A percentile compares a stretch with the other conserved stretches of the same genome.
Evolutionary conservation across 2,888 invertebrate species (phyloP).

Genomic region (Doris montereyensis): DNA sequence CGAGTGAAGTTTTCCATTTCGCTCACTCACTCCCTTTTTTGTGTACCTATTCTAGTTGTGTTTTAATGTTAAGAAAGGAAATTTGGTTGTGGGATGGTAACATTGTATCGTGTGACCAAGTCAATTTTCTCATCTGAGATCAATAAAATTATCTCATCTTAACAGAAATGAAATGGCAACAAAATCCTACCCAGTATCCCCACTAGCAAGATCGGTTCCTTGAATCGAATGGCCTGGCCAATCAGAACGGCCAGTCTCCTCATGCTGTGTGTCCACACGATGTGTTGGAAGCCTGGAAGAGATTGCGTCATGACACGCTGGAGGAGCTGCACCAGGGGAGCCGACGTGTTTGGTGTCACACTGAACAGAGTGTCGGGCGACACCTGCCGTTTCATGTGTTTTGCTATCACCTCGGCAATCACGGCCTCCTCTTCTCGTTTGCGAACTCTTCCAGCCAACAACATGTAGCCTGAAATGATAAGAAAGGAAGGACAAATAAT

Average conservation of each 20-base stretch:
- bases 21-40: too few relatives aligned
- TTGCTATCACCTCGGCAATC: constrained; percentile 81
- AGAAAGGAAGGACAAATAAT: too few relatives aligned
- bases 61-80: too few relatives aligned
- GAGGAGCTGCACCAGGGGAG: constrained; percentile 77
- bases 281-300: constrained; percentile 79
- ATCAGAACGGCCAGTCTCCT: constrained; percentile 79
- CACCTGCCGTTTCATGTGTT: constrained; percentile 83
- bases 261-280: constrained; percentile 97
- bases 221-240: constrained; percentile 86
- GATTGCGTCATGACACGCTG: constrained; percentile 51
- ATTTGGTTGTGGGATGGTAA: too few relatives aligned
- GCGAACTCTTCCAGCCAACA: constrained; percentile 93
- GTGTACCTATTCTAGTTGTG: too few relatives aligned
- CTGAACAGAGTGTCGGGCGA: constrained; percentile 81
- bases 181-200: constrained; percentile 84
- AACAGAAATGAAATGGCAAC: background rate
- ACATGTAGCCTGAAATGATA: constrained; percentile 80
- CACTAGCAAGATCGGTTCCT: constrained; percentile 94
- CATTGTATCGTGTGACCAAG: too few relatives aligned
- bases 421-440: constrained; percentile 85
- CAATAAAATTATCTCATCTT: too few relatives aligned
- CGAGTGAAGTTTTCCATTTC: too few relatives aligned
- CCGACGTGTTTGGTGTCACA: constrained; percentile 78
- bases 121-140: too few relatives aligned